Percentiles rank a stretch among this genome's conserved stretches.
These are phyloP conservation scores for Pollachius pollachius DNA, from an alignment of 2,113 vertebrate species.

Conservation along the genomic window DNA sequence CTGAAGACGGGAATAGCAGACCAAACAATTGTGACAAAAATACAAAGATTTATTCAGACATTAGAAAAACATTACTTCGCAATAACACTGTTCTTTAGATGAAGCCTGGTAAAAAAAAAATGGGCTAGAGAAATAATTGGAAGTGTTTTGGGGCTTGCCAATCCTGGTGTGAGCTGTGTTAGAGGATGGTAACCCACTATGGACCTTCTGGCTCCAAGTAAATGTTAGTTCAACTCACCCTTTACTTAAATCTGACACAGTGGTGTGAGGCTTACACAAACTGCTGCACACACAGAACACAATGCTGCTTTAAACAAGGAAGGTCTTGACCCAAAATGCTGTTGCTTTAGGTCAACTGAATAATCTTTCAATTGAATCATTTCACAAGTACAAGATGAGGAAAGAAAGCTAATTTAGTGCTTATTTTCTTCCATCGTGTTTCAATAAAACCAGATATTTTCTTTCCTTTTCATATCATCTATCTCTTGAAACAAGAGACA, in stretches of 20 bases:
- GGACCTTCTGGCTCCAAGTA: constrained; percentile 1
- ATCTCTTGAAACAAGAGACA: no score
- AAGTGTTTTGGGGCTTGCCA: constrained; percentile 13
- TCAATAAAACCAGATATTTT: no score
- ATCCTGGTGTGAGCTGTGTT: constrained; percentile 35
- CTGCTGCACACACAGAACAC: neutral
- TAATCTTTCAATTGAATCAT: no score
- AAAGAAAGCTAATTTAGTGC: no score
- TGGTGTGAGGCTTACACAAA: constrained; percentile 20
- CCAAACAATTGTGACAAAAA: constrained; percentile 52
- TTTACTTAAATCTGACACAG: constrained; percentile 12
- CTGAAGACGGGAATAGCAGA: neutral
- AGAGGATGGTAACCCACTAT: constrained; percentile 25
- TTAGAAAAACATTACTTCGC: constrained; percentile 40
- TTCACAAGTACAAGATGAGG: no score
- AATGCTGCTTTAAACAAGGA: no score
- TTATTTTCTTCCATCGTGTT: no score
- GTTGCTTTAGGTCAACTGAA: no score
- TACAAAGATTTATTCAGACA: constrained; percentile 64
- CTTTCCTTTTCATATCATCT: no score
- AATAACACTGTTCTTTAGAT: constrained; percentile 70
- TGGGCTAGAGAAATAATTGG: constrained; percentile 22
- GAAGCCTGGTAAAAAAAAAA: constrained; percentile 38
- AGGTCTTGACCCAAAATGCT: no score
- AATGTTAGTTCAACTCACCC: constrained; percentile 8